phyloP scores from a whole-genome alignment of 2,113 vertebrate genomes.

The Rhineura floridana region DNA sequence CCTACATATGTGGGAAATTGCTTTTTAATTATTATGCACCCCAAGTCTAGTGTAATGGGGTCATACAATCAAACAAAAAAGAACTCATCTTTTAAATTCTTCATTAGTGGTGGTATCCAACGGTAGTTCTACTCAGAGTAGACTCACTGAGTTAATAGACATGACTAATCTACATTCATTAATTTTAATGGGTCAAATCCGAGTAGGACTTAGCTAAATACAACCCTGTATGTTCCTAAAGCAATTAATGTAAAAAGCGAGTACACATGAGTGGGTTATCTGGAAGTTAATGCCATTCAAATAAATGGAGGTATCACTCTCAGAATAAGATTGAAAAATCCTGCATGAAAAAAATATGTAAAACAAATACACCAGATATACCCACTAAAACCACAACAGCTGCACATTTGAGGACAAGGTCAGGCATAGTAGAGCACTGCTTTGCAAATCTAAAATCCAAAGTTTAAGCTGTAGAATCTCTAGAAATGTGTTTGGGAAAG shows the following conservation, averaged over 20 bases:
- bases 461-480: too few species aligned
- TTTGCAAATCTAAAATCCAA: too few species aligned
- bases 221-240: background rate
- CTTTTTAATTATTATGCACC: background rate
- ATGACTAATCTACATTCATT: too few species aligned
- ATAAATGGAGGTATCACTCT: background rate
- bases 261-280: background rate
- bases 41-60: background rate
- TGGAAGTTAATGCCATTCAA: background rate
- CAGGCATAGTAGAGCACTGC: background rate
- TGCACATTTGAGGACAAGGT: background rate
- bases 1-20: background rate
- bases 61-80: background rate
- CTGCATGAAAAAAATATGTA: too few species aligned
- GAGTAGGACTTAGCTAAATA: too few species aligned
- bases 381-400: background rate
- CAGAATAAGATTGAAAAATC: background rate
- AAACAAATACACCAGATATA: too few species aligned
- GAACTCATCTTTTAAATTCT: background rate
- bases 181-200: too few species aligned
- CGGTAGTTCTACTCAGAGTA: too few species aligned
- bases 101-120: too few species aligned
- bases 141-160: too few species aligned
- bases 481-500: too few species aligned
- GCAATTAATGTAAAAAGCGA: background rate